Evolutionary conservation across 2,888 invertebrate species (phyloP).

Genomic region (Nomada ferruginata): DNA sequence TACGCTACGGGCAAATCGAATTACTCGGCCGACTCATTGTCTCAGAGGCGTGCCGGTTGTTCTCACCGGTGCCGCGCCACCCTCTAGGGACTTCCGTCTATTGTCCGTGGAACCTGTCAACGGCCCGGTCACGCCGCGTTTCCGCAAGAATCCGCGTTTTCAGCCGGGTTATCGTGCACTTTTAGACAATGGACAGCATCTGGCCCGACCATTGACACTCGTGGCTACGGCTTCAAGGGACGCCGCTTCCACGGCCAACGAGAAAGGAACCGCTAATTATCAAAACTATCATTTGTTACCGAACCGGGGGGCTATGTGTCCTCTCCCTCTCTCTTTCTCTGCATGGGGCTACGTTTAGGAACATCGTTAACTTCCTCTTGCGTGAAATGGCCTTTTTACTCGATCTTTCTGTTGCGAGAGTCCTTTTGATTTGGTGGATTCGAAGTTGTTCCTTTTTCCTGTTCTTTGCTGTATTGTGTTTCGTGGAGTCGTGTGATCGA

Average conservation of each 20-base stretch:
- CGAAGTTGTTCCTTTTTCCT: background rate
- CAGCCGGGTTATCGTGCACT: slow-evolving; percentile 74
- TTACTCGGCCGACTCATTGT: slow-evolving; percentile 71
- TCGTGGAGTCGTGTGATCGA: no score
- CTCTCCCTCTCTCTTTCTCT: background rate
- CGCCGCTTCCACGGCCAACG: slow-evolving; percentile 10
- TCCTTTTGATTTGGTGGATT: background rate
- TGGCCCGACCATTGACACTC: slow-evolving; percentile 71
- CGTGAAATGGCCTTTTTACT: slow-evolving; percentile 41
- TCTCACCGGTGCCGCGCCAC: slow-evolving; percentile 4
- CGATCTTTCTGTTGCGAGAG: background rate
- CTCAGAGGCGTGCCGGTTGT: slow-evolving; percentile 40
- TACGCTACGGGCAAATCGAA: slow-evolving; percentile 62
- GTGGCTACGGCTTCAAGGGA: slow-evolving; percentile 34
- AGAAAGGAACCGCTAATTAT: slow-evolving; percentile 81
- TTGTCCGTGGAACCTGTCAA: slow-evolving; percentile 74
- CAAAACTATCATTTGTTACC: slow-evolving; percentile 81
- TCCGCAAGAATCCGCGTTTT: slow-evolving; percentile 70
- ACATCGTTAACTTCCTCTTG: slow-evolving; percentile 46
- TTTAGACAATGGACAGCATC: slow-evolving; percentile 74
- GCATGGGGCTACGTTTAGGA: slow-evolving; percentile 56
- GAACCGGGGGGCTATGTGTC: slow-evolving; percentile 45
- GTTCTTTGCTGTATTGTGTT: background rate
- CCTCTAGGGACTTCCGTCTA: slow-evolving; percentile 62
- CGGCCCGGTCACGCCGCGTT: slow-evolving; percentile 70